Conservation (phyloP, 2,888 invertebrate genomes). For the Platycheirus albimanus region DNA sequence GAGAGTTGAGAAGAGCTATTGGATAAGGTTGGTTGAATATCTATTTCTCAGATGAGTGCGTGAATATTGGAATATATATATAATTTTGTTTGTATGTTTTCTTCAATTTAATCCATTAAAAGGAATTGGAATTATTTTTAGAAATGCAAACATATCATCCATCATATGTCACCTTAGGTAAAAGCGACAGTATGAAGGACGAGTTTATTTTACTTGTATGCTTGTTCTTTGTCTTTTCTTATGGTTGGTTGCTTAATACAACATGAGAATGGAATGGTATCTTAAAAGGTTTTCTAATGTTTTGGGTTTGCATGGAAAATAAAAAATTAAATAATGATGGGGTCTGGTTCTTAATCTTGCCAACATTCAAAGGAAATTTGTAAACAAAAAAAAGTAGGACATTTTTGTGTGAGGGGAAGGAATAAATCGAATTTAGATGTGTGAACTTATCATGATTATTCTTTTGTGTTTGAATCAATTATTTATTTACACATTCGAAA, state of each 20-base stretch:
- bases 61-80: slow-evolving; percentile 43
- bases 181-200: slow-evolving; percentile 39
- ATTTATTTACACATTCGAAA: too few species aligned
- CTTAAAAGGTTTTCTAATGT: slow-evolving; percentile 35
- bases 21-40: slow-evolving; percentile 31
- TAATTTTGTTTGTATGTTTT: slow-evolving; percentile 28
- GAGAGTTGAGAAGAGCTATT: not conserved
- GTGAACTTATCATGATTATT: too few species aligned
- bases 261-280: slow-evolving; percentile 1
- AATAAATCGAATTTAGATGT: too few species aligned
- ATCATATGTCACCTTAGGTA: slow-evolving; percentile 67
- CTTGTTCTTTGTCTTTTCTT: not conserved
- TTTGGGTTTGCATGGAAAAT: not conserved
- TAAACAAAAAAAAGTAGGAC: too few species aligned
- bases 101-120: slow-evolving; percentile 72
- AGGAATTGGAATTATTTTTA: slow-evolving; percentile 71
- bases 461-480: too few species aligned
- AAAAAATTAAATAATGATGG: not conserved
- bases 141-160: slow-evolving; percentile 71
- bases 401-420: too few species aligned
- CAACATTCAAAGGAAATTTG: too few species aligned
- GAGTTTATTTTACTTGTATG: not conserved
- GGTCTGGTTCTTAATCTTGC: too few species aligned
- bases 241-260: slow-evolving; percentile 21
- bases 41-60: slow-evolving; percentile 61